These are phyloP conservation scores for Xylota segnis DNA, from an alignment of 2,888 invertebrate genomes.

Conservation along the genomic window DNA sequence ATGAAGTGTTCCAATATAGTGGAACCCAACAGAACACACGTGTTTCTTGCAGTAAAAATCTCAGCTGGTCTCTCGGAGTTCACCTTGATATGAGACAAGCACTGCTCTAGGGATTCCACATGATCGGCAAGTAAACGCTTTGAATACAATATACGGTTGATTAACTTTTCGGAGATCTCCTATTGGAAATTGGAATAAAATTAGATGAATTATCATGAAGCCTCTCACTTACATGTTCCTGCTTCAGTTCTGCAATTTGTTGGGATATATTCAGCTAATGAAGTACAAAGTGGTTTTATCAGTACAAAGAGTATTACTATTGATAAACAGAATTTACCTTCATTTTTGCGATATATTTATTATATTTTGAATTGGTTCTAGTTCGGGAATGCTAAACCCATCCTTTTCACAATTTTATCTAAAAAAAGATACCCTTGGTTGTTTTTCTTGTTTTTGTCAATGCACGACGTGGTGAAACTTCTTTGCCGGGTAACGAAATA, in stretches of 20 bases:
- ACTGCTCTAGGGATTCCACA: constrained; percentile 83
- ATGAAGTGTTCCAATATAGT: constrained; percentile 81
- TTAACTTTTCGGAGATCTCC: constrained; percentile 80
- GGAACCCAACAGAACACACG: constrained; percentile 80
- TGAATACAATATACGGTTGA: constrained; percentile 82
- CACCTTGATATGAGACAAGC: constrained; percentile 78
- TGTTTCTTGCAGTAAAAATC: constrained; percentile 80
- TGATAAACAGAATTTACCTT: constrained; percentile 31
- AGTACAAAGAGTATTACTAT: neutral
- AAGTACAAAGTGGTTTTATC: neutral
- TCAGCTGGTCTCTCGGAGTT: constrained; percentile 55
- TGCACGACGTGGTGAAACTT: too few species aligned
- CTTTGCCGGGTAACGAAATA: neutral
- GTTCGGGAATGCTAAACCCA: neutral
- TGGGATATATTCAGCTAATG: constrained; percentile 61
- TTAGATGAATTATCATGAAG: neutral
- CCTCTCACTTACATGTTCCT: constrained; percentile 80
- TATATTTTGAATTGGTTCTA: neutral
- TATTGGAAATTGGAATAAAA: constrained; percentile 34
- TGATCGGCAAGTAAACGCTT: constrained; percentile 83
- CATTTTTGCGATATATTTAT: constrained; percentile 37
- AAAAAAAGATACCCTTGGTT: constrained; percentile 5
- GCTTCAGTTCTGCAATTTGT: constrained; percentile 81
- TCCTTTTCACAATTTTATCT: constrained; percentile 10
- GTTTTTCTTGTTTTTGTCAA: neutral